These are phyloP conservation scores for Nemapogon koenigi DNA, from an alignment of 2,888 invertebrate genomes.

Conservation along the genomic window DNA sequence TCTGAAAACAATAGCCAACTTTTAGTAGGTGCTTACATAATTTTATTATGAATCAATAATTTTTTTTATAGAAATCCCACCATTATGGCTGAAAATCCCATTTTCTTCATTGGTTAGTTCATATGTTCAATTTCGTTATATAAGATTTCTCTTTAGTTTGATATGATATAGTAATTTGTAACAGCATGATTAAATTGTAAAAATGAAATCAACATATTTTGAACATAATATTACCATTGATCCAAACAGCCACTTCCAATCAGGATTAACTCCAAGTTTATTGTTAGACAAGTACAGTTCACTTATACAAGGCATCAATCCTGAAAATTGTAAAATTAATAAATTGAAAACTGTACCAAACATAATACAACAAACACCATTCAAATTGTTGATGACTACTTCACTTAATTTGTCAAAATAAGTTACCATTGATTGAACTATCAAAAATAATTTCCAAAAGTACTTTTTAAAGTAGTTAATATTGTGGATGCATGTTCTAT, in stretches of 20 bases:
- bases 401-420: too few relatives aligned
- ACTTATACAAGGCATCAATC: slow-evolving; percentile 61
- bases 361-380: not conserved
- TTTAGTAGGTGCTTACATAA: too few relatives aligned
- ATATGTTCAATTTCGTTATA: not conserved
- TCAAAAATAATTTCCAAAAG: too few relatives aligned
- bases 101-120: not conserved
- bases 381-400: too few relatives aligned
- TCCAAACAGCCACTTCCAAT: slow-evolving; percentile 74
- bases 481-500: too few relatives aligned
- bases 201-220: not conserved
- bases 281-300: slow-evolving; percentile 72
- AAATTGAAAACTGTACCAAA: not conserved
- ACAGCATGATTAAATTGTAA: not conserved
- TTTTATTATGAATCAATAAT: too few relatives aligned
- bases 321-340: slow-evolving; percentile 21
- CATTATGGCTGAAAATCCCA: not conserved
- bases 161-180: slow-evolving; percentile 21
- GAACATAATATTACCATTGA: slow-evolving; percentile 28
- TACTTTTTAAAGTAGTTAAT: too few relatives aligned
- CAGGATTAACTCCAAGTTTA: slow-evolving; percentile 59
- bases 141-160: too few relatives aligned
- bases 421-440: too few relatives aligned
- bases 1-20: slow-evolving; percentile 28
- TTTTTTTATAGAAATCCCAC: too few relatives aligned